Conservation (phyloP, 2,113 vertebrate species). For the Alouatta palliata region DNA sequence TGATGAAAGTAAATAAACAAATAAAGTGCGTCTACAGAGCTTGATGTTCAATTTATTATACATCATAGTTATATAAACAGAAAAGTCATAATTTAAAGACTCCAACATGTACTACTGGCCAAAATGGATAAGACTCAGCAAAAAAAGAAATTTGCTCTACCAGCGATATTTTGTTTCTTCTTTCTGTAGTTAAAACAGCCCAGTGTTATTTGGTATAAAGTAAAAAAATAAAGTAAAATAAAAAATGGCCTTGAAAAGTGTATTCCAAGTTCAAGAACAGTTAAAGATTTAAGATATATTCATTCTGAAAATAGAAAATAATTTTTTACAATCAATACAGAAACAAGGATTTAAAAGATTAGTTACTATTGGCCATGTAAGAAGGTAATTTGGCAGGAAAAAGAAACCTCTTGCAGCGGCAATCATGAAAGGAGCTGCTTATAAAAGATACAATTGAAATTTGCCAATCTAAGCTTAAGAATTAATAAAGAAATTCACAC, state of each 20-base stretch:
- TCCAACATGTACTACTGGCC: slow-evolving; percentile 51
- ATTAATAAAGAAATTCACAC: not conserved
- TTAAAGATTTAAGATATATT: slow-evolving; percentile 46
- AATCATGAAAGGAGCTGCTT: not conserved
- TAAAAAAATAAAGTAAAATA: too few relatives aligned
- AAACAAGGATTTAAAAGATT: not conserved
- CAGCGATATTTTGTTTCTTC: slow-evolving; percentile 55
- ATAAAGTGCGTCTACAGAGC: not conserved
- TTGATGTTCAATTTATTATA: slow-evolving; percentile 71
- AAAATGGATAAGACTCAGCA: slow-evolving; percentile 71
- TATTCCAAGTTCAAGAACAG: slow-evolving; percentile 15
- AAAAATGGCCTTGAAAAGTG: slow-evolving; percentile 19
- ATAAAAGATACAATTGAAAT: not conserved
- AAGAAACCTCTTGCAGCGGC: not conserved
- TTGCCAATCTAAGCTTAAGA: not conserved
- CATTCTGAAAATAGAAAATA: not conserved
- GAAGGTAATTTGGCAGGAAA: not conserved
- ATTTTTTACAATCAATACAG: not conserved
- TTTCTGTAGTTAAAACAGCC: slow-evolving; percentile 55
- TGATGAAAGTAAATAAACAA: slow-evolving; percentile 58
- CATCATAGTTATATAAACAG: slow-evolving; percentile 67
- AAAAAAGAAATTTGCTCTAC: slow-evolving; percentile 54
- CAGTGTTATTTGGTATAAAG: slow-evolving; percentile 48
- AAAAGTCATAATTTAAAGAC: slow-evolving; percentile 69
- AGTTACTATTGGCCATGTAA: not conserved